Evolutionary conservation across 2,888 invertebrate genomes (phyloP).

Genomic region (Antitype chi): DNA sequence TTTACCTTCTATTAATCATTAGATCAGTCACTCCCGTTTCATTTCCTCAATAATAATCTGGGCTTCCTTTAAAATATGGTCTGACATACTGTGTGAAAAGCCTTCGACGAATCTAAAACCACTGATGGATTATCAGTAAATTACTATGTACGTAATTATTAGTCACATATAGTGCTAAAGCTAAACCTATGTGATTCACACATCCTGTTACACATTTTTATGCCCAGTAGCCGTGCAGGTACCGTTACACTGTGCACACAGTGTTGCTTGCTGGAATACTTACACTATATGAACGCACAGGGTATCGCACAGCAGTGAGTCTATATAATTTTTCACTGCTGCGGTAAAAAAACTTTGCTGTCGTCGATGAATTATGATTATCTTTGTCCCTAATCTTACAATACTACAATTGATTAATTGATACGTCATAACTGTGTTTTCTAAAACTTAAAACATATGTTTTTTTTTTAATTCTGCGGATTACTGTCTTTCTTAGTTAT

Average conservation of each 20-base stretch:
- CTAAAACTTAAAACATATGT: neutral
- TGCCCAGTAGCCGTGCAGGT: conserved; percentile 39
- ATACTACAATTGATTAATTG: conserved; percentile 1
- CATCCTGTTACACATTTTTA: conserved; percentile 67
- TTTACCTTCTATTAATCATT: no score
- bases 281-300: neutral
- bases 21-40: no score
- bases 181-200: conserved; percentile 51
- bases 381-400: neutral
- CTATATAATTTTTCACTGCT: neutral
- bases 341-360: neutral
- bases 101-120: conserved; percentile 13
- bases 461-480: neutral
- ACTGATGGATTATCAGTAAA: neutral
- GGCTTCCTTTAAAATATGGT: neutral
- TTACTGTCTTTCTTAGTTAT: neutral
- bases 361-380: neutral
- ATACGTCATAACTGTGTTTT: neutral
- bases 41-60: neutral
- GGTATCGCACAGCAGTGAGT: neutral
- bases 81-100: conserved; percentile 1
- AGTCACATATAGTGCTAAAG: conserved; percentile 37
- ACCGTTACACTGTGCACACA: conserved; percentile 53
- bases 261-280: conserved; percentile 47
- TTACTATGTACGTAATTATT: conserved; percentile 12